Conservation (phyloP, 2,113 vertebrate species). For the Chitala chitala region DNA sequence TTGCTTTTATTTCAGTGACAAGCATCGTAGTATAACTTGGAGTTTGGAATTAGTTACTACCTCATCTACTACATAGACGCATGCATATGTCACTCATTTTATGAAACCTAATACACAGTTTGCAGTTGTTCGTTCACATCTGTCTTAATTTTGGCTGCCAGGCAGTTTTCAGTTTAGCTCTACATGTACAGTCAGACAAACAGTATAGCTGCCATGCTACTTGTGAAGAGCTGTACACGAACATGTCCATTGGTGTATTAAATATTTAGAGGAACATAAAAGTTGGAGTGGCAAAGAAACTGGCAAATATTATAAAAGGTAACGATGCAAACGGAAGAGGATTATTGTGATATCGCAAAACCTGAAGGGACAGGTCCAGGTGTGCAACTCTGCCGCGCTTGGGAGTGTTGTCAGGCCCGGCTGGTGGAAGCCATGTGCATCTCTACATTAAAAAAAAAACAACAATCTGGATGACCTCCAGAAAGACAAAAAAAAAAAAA, state of each 20-base stretch:
- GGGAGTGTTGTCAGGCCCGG: conserved; percentile 34
- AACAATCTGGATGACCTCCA: no score
- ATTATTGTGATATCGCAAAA: conserved; percentile 52
- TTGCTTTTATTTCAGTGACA: conserved; percentile 11
- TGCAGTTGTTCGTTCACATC: background rate
- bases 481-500: no score
- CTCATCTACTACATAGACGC: background rate
- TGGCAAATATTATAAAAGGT: conserved; percentile 57
- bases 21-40: background rate
- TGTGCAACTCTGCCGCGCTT: conserved; percentile 41
- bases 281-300: conserved; percentile 50
- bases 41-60: conserved; percentile 4
- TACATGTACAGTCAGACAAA: background rate
- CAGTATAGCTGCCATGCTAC: background rate
- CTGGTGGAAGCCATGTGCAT: no score
- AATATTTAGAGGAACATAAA: conserved; percentile 62
- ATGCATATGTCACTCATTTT: background rate
- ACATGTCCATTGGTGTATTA: conserved; percentile 49
- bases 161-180: background rate
- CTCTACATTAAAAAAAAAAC: no score
- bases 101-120: background rate
- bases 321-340: conserved; percentile 63
- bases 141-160: background rate
- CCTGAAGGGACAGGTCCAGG: conserved; percentile 55
- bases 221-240: conserved; percentile 29